Base-by-base conservation (phyloP, 2,888 invertebrate genomes). In the Drosophila setosimentum region DNA sequence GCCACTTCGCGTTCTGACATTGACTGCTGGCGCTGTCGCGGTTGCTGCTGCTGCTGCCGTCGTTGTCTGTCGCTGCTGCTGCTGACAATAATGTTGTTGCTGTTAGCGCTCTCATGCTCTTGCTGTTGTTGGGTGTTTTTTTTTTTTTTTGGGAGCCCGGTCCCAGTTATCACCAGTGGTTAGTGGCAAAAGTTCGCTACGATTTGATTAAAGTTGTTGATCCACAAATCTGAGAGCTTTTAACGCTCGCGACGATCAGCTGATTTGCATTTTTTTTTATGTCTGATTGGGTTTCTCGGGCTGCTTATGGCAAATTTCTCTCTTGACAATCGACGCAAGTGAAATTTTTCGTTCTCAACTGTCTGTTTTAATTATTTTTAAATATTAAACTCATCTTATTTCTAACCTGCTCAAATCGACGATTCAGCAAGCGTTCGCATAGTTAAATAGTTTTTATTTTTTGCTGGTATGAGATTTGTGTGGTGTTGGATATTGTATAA, bases 1-100 rank as follows among this genome's bases (percentile, higher is more conserved):
- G 78, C 83, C 72, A 81, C 77, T 77, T 85, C 80, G 79, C 83
- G 88, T 81, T 84, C 88, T 87, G 86, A 59, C 88, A 85, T 88
- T 84, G 83, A 87, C 88, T 84, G 87, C 33, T 68, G 61, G 50
- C 48, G 66, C 62, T 45, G 65, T 11, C 3, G 60, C 33, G 30
- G 53, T 33, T 33, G 65, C 49, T 59, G 66, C 49, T 67, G 62
- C 60, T 53, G 69, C 37, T 8, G 35, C 16, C 45, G 45, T 35
- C n/a, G 65, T 49, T 27, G 59, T 33, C 51, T 60, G 66, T 27
- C 7, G 24, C 67, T 63, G 49, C 16, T 33, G 69, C 32, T 48
- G 65, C 45, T 50, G 72, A 50, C 67, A 45, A 45, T 8, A 24
- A 45, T 45, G 76, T 21, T 29, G 49, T 10, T 21, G 53, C 35